Percentiles rank a stretch among this genome's conserved stretches.
Conservation (phyloP, 2,113 vertebrate species). For the Bufo bufo region DNA sequence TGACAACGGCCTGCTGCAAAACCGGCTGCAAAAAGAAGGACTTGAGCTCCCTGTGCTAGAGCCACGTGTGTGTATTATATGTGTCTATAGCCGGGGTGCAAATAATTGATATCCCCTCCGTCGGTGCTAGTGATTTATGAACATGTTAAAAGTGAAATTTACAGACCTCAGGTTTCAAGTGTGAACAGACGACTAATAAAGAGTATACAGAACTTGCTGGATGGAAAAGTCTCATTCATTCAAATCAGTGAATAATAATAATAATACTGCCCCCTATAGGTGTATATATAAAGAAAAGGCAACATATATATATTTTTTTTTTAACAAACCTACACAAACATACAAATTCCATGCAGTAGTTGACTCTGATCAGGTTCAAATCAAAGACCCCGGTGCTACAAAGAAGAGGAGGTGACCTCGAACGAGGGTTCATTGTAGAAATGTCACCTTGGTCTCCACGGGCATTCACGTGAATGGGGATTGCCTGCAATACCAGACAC, state of each 20-base stretch:
- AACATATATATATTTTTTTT: too few species aligned
- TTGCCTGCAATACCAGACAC: too few species aligned
- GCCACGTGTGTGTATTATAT: background rate
- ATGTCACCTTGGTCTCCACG: too few species aligned
- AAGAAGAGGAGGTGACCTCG: too few species aligned
- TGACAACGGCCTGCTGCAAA: constrained; percentile 66
- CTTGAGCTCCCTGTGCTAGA: constrained; percentile 69
- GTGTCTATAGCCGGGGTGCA: background rate
- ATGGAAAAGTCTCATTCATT: background rate
- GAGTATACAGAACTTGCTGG: background rate
- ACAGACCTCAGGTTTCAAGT: constrained; percentile 18
- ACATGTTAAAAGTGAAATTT: background rate
- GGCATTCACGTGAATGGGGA: too few species aligned
- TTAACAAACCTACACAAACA: background rate
- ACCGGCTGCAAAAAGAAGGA: constrained; percentile 67
- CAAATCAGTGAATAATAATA: too few species aligned
- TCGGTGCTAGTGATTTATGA: background rate
- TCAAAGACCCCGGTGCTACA: too few species aligned
- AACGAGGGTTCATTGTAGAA: too few species aligned
- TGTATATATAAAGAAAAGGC: too few species aligned
- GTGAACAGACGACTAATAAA: constrained; percentile 5
- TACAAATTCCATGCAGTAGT: too few species aligned
- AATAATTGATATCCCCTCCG: background rate
- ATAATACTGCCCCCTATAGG: background rate
- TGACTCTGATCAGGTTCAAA: too few species aligned